Base-by-base conservation (phyloP, 2,888 invertebrate genomes). In the Lapara coniferarum region DNA sequence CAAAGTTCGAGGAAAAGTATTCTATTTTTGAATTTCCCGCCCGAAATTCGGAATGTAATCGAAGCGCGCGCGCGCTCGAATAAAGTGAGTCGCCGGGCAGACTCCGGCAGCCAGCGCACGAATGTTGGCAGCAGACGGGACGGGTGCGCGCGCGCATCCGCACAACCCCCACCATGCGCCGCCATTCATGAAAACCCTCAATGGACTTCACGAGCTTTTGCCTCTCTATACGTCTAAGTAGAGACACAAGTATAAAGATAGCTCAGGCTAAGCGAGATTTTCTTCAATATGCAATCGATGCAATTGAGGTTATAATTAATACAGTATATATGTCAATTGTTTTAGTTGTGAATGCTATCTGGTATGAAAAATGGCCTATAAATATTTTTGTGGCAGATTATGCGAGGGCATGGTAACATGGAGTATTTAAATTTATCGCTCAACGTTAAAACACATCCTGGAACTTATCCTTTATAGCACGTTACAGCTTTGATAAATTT, bases 141-240 rank as follows among this genome's bases (percentile, higher is more conserved):
- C 30, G 52, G 37, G n/a, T 53, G 52, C 30, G 8, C 37, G 37
- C 78, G 84, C 85, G 83, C 85, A 84, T 84, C 87, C 81, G 78
- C 75, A 63, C 76, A 78, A 74, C 83, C 91, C 87, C 91, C 91
- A 83, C 92, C 90, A 87, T 83, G 75, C 73, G 14, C 10, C 71
- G 75, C 80, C 89, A 92, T 92, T 91, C 90, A 92, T 92, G 89
- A 91, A 91, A 89, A 85, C 79, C 73, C 66, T 90, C 85, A 90
- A 89, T 90, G 87, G 78, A 80, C 80, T 81, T 78, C 72, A 68
- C 66, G 74, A 79, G 77, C 79, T 81, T 77, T 77, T 70, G 69
- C 70, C 53, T 69, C 67, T 69, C 52, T 49, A 49, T 44, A 59
- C 16, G 49, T 55, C 10, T 3, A 19, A 55, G 12, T 46, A 57